Conservation (phyloP, 2,888 invertebrate genomes). For the Epistrophella euchroma region DNA sequence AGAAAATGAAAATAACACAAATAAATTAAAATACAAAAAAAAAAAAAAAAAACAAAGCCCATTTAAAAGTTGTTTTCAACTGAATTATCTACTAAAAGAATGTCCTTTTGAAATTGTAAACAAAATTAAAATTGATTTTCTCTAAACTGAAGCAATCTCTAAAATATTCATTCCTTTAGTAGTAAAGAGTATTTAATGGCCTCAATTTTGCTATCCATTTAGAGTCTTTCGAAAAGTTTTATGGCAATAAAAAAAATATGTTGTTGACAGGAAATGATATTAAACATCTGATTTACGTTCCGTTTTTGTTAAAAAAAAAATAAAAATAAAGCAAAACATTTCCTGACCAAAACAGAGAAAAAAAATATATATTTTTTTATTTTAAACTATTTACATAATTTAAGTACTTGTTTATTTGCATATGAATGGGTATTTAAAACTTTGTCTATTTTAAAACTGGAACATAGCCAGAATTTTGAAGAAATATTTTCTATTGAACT, state of each 20-base stretch:
- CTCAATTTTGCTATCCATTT: neutral
- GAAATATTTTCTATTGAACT: neutral
- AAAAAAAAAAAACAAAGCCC: neutral
- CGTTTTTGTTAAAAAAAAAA: neutral
- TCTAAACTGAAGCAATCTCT: neutral
- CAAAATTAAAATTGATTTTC: slow-evolving; percentile 7
- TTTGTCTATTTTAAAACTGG: slow-evolving; percentile 3
- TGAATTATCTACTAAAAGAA: neutral
- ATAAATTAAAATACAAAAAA: neutral
- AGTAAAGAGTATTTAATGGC: slow-evolving; percentile 6
- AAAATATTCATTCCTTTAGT: neutral
- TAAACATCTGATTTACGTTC: slow-evolving; percentile 28
- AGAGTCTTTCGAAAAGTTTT: slow-evolving; percentile 9
- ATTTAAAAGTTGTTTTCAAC: slow-evolving; percentile 2
- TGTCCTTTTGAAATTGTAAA: neutral
- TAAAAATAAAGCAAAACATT: slow-evolving; percentile 1
- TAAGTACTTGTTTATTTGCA: slow-evolving; percentile 17
- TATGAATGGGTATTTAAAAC: slow-evolving; percentile 22
- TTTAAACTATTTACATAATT: neutral
- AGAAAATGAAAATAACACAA: neutral
- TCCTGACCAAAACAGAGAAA: neutral
- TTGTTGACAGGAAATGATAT: slow-evolving; percentile 51
- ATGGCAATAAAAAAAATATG: slow-evolving; percentile 21
- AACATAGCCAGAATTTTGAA: neutral
- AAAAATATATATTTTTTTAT: neutral